Conservation (phyloP, 2,797 vertebrate species). For the Halcyon smyrnensis region DNA sequence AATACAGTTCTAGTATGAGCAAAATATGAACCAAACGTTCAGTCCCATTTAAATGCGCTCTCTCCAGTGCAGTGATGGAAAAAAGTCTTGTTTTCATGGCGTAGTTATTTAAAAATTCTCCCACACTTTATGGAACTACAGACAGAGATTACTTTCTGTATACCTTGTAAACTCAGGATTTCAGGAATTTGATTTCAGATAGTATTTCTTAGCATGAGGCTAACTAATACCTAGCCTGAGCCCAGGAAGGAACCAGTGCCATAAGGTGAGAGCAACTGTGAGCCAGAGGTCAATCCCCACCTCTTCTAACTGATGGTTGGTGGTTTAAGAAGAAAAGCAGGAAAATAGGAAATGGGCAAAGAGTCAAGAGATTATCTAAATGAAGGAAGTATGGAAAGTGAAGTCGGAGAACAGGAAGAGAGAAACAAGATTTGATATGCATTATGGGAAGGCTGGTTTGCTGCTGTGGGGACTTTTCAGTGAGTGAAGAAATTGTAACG, state of each 20-base stretch:
- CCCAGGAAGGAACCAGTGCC: not conserved
- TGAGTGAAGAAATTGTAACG: not conserved
- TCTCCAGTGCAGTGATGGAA: not conserved
- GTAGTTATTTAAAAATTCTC: not conserved
- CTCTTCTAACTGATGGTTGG: not conserved
- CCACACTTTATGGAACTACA: not conserved
- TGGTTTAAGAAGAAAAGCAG: not conserved
- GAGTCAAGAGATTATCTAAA: not conserved
- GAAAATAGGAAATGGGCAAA: not conserved
- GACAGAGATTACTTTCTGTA: not conserved
- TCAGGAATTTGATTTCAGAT: not conserved
- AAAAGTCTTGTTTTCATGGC: not conserved
- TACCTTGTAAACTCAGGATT: not conserved
- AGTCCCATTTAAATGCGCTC: not conserved
- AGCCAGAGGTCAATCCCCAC: not conserved
- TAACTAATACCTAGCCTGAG: not conserved
- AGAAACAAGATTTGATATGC: not conserved
- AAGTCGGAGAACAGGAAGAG: not conserved
- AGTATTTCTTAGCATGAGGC: not conserved
- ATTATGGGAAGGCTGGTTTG: not conserved
- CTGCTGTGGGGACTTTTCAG: not conserved
- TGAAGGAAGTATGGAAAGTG: not conserved
- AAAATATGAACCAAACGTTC: not conserved
- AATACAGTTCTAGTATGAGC: not conserved
- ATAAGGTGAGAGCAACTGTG: not conserved